These are phyloP conservation scores for Osmerus eperlanus DNA, from an alignment of 2,113 vertebrate genomes.

Conservation along the genomic window DNA sequence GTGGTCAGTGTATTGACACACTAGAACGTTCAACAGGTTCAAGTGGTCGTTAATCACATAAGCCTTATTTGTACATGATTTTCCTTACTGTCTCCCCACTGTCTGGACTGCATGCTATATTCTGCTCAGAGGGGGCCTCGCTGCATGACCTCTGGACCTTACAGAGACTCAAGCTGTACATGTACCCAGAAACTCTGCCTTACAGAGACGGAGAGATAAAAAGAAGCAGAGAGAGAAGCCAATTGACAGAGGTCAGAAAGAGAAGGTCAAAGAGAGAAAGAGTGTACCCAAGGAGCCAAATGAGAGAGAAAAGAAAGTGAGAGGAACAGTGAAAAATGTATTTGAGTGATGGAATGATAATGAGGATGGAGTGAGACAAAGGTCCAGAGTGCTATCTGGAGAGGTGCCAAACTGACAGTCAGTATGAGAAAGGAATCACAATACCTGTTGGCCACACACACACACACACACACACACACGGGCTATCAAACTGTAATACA, in stretches of 20 bases:
- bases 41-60: too few relatives aligned
- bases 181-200: too few relatives aligned
- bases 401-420: background rate
- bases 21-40: too few relatives aligned
- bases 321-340: background rate
- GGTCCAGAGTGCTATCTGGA: background rate
- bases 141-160: too few relatives aligned
- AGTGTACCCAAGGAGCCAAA: background rate
- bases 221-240: background rate
- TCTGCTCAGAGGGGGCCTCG: too few relatives aligned
- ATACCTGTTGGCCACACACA: background rate
- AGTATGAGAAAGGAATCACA: background rate
- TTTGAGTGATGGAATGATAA: slow-evolving; percentile 17
- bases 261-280: background rate
- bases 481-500: background rate
- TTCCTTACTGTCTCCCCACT: too few relatives aligned
- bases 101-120: too few relatives aligned
- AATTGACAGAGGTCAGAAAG: background rate
- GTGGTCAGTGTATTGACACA: too few relatives aligned
- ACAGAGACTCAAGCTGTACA: too few relatives aligned
- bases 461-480: background rate
- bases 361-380: background rate
- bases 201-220: background rate
- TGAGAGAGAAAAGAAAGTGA: slow-evolving; percentile 5
- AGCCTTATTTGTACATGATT: too few relatives aligned